Evolutionary conservation across 2,888 invertebrate genomes (phyloP), one percentile per base, ranked within the genome.

Genomic region (Sarcophaga rosellei): DNA sequence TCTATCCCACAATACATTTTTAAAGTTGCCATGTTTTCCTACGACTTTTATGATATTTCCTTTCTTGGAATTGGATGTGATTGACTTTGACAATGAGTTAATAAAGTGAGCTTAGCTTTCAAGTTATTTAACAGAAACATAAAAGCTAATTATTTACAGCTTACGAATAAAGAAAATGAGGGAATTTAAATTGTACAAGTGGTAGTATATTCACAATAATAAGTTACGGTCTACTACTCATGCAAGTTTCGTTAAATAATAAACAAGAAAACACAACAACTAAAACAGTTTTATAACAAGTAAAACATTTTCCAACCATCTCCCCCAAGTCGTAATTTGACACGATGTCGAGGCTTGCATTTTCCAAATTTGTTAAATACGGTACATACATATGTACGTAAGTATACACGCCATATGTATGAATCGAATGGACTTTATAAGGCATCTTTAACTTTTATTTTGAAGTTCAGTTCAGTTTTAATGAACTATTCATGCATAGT

Each of bases 201-300:
- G 4, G 53, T 53, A 15, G 12, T 17, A 53, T 53, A 53, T 6
- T 3, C 25, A 65, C 59, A 78, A 65, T 72, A 70, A 75, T 66
- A 62, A 70, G 80, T 86, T 84, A 75, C 73, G 84, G 78, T 87
- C 85, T 85, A 76, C 63, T 84, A 78, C 72, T 87, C 84, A 81
- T 85, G 76, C 81, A 86, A 74, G 44, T 81, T 85, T 78, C 72
- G n/a, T 72, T 63, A 68, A 81, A 65, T n/a, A 65, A 57, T 53
- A 74, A 35, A 35, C 6, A 35, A 61, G n/a, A 10, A 53, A 47
- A 0, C 15, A 47, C 11, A 47, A 35, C 35, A 35, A 35, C 1
- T 15, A 63, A 15, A 53, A 11, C 15, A 47, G 45, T 20, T 44
- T 59, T 47, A 17, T 35, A 44, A 6, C 21, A 61, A 57, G 20